Evolutionary conservation across 2,888 invertebrate species (phyloP), one percentile per base, ranked within the genome.

Genomic region (Gastrophysa polygoni): DNA sequence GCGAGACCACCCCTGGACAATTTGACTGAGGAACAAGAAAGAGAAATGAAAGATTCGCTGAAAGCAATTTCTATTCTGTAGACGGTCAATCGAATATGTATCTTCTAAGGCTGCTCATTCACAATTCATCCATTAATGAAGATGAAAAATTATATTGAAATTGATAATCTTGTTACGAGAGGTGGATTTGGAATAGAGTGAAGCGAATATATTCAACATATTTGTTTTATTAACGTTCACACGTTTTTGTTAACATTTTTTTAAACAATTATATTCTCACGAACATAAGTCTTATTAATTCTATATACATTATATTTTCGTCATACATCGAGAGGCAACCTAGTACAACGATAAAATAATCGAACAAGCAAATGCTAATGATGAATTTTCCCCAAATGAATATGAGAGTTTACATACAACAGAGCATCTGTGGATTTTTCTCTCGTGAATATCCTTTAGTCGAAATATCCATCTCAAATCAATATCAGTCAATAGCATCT

Each of bases 1-100:
- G 85, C 87, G 0, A 83, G 89, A 2, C 77, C 84, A 5, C 90
- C 90, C 0, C 82, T 88, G 50, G 77, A 71, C 32, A 78, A 84
- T 0, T 71, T 89, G 2, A 81, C 84, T 0, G 64, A 73, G 0
- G 64, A 61, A 29, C 70, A 77, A 55, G 61, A 71, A 5, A 55
- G 60, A 17, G 68, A 69, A 43, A 73, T 72, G 67, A 60, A 61
- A 47, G 55, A 46, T 1, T 46, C 62, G 8, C 29, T 68, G 20
- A 62, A 65, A 46, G 24, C 52, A 10, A 16, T 65, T 5, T 28
- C 24, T 5, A n/a, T 62, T 38, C n/a, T 62, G 18, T 54, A 50
- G 54, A 20, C n/a, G n/a, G n/a, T n/a, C n/a, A n/a, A n/a, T n/a
- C n/a, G n/a, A n/a, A n/a, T n/a, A n/a, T n/a, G n/a, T n/a, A n/a